Evolutionary conservation across 2,797 vertebrate species (phyloP).

Genomic region (Pseudocheirus occidentalis): DNA sequence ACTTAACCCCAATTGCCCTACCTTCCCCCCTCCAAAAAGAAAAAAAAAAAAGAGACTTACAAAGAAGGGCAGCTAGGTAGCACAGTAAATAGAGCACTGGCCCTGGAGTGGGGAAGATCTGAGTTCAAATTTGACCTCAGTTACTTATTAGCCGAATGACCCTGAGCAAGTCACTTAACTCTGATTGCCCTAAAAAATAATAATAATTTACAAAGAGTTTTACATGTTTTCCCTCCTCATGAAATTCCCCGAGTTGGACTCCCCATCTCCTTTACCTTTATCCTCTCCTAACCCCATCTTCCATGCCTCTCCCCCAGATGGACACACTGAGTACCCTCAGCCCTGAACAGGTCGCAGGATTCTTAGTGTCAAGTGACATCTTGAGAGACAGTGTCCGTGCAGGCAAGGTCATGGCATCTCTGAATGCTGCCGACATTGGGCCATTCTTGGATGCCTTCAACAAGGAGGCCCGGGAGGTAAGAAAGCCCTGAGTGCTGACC

Average conservation of each 20-base stretch:
- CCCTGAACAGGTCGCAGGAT: constrained; percentile 60
- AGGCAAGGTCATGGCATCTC: constrained; percentile 48
- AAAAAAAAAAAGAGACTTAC: too few relatives aligned
- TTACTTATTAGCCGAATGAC: not conserved
- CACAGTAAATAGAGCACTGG: not conserved
- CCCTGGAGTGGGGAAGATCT: not conserved
- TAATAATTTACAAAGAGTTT: not conserved
- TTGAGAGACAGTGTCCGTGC: constrained; percentile 60
- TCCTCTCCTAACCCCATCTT: not conserved
- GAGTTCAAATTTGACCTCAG: not conserved
- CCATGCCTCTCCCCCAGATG: constrained; percentile 28
- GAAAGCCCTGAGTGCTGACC: not conserved
- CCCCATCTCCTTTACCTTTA: not conserved
- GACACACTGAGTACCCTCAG: constrained; percentile 39
- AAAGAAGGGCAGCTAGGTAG: not conserved
- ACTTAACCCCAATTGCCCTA: too few relatives aligned
- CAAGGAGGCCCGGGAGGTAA: constrained; percentile 55
- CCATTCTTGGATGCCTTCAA: constrained; percentile 73
- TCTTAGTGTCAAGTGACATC: not conserved
- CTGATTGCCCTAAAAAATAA: not conserved
- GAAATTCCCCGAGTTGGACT: not conserved
- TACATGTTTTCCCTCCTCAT: not conserved
- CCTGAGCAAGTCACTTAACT: not conserved
- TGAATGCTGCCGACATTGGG: constrained; percentile 43
- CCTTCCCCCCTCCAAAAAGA: too few relatives aligned